Percentiles rank a stretch among this genome's conserved stretches.
Conservation (phyloP, 2,113 vertebrate genomes). For the Lagopus leucura region DNA sequence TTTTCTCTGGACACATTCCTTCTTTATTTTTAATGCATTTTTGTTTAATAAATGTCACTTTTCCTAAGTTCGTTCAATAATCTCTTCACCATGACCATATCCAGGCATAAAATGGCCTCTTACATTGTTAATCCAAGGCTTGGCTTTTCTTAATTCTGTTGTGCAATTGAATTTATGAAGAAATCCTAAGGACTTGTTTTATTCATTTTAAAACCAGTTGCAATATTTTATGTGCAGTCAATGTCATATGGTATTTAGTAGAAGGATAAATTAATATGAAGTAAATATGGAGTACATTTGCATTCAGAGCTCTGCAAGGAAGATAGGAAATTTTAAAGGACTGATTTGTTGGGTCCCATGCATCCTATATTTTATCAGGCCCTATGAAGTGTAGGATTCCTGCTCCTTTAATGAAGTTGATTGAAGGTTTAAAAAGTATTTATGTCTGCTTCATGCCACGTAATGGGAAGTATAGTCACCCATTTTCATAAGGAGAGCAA, state of each 20-base stretch:
- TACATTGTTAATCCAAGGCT: not conserved
- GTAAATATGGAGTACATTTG: not conserved
- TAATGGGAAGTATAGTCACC: not conserved
- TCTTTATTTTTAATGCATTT: not conserved
- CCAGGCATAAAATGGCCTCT: not conserved
- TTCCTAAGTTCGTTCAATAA: not conserved
- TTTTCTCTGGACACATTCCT: not conserved
- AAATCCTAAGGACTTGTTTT: not conserved
- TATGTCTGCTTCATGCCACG: not conserved
- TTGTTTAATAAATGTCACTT: not conserved
- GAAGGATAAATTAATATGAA: not conserved
- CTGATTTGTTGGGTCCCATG: not conserved
- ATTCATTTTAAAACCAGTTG: not conserved
- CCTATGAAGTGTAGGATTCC: not conserved
- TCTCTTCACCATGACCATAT: not conserved
- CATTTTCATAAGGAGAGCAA: not conserved
- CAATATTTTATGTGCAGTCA: not conserved
- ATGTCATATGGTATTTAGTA: not conserved
- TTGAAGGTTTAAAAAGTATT: not conserved
- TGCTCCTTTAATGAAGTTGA: not conserved
- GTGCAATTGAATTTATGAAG: not conserved
- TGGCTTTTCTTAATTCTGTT: not conserved
- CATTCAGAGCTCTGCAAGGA: not conserved
- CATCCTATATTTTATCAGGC: not conserved
- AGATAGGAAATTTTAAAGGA: not conserved